Base-by-base conservation (phyloP, 2,797 vertebrate genomes). In the Anguilla marmorata region DNA sequence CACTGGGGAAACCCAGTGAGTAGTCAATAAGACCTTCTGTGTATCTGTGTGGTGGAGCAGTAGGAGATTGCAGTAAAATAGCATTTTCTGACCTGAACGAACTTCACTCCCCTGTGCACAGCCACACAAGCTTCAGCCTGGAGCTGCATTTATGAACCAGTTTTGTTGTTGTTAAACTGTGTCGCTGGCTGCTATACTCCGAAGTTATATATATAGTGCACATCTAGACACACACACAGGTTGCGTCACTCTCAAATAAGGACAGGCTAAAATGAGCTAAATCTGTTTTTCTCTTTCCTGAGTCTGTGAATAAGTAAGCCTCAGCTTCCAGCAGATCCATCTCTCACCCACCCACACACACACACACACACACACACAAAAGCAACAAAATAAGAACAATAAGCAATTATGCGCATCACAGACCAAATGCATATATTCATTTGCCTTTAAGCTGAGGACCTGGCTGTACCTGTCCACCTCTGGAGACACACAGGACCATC, bases 401-500 rank as follows among this genome's bases (percentile, higher is more conserved):
- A 56, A 56, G 14, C 12, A 56, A 56, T 56, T 56, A 56, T 56
- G 54, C 54, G 14, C 54, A 56, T 56, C n/a, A 66, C 63, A 66
- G 63, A 19, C 63, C 63, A 24, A 87, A 87, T 84, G 87, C 60
- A 72, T 54, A 60, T 60, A 87, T 87, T 87, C 58, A 85, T 88
- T 58, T 88, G 82, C 80, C 86, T 88, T 79, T 88, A 88, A 85
- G 85, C 85, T 56, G 14, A 37, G 16, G 48, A 66, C 30, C 27
- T 19, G 27, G 56, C 56, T 88, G 88, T 76, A 88, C 82, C 88
- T 88, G 88, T 86, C 88, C 85, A 86, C 88, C 88, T 88, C 86
- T 88, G 79, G 76, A 86, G 88, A 88, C 85, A 88, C 85, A 76
- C 50, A 58, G 52, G 88, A 52, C 87, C 88, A 86, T 86, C 88